Conservation (phyloP, 1,140 invertebrate species). For the Solenopsis invicta region DNA sequence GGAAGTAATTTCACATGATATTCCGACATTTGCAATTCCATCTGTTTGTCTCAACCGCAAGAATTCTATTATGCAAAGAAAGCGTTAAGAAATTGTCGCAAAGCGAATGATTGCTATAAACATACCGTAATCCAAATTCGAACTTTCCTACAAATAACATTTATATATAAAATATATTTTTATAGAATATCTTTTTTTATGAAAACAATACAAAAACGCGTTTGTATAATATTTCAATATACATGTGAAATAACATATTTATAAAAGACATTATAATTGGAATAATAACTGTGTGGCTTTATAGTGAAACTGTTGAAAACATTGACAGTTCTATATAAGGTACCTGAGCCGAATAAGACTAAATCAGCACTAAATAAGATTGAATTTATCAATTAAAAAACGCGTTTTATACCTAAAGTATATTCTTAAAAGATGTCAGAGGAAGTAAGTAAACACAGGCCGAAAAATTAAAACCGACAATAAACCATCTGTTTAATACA, state of each 20-base stretch:
- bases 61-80: slow-evolving; percentile 49
- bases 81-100: slow-evolving; percentile 71
- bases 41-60: slow-evolving; percentile 25
- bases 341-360: no score
- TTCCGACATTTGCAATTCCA: slow-evolving; percentile 47
- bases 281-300: not conserved
- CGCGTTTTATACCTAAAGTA: no score
- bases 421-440: no score
- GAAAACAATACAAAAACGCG: not conserved
- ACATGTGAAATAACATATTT: not conserved
- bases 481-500: no score
- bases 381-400: no score
- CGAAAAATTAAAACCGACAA: no score
- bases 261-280: not conserved
- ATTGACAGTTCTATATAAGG: not conserved
- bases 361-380: no score
- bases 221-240: not conserved
- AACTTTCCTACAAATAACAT: slow-evolving; percentile 54
- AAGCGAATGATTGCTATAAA: slow-evolving; percentile 64
- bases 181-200: not conserved
- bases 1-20: slow-evolving; percentile 48
- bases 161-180: slow-evolving; percentile 8
- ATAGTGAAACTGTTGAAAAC: not conserved
- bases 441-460: no score
- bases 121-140: slow-evolving; percentile 31